Percentiles rank a stretch among this genome's conserved stretches.
phyloP scores from a whole-genome alignment of 2,113 vertebrate genomes.

The Ailuropoda melanoleuca region DNA sequence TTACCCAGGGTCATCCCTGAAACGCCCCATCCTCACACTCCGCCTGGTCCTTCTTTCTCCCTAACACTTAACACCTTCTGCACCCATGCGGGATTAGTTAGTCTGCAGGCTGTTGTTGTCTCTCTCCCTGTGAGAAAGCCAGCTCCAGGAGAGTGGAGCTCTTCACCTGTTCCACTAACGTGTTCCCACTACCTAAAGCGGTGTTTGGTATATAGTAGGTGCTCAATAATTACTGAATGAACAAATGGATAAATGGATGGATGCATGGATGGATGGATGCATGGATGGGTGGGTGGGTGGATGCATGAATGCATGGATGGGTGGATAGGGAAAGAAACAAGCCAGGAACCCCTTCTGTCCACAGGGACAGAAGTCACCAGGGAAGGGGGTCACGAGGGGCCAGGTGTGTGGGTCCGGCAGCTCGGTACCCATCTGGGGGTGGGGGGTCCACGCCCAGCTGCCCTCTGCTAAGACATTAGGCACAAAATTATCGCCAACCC shows the following conservation, averaged over 20 bases:
- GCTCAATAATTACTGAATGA: background rate
- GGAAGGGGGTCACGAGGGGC: background rate
- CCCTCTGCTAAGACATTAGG: background rate
- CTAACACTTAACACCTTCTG: background rate
- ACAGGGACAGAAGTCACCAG: background rate
- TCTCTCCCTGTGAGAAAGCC: background rate
- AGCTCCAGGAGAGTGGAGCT: background rate
- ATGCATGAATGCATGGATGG: background rate
- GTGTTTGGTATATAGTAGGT: background rate
- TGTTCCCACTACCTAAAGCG: background rate
- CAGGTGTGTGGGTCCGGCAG: background rate
- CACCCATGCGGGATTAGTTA: rapidly evolving
- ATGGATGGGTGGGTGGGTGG: background rate
- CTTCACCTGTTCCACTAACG: background rate
- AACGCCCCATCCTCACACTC: background rate
- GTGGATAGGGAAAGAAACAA: background rate
- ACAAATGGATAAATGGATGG: background rate
- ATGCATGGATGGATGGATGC: background rate
- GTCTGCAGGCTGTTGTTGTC: background rate
- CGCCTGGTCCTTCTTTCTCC: background rate
- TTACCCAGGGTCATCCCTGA: background rate
- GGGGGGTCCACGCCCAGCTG: background rate
- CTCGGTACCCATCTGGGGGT: background rate
- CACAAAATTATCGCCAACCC: background rate
- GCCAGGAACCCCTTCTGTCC: background rate